Evolutionary conservation across 2,888 invertebrate species (phyloP), one percentile per base, ranked within the genome.

Genomic region (Microplitis manilae): DNA sequence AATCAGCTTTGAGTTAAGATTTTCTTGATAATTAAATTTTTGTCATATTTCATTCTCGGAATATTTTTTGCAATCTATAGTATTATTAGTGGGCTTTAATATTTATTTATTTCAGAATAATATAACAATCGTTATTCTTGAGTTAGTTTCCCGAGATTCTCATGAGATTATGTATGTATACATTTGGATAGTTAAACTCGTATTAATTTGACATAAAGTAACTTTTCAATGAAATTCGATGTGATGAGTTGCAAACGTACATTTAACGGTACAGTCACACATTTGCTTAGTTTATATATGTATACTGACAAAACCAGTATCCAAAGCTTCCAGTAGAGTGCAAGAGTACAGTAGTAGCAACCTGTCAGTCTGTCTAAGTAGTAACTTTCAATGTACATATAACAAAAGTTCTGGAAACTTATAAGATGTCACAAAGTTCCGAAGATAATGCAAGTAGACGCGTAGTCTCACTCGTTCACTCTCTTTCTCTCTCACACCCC

Each of bases 351-450:
- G 50, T 8, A 50, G 50, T 50, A 15, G 60, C 61, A 13, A 59
- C 20, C 62, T 61, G 70, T 70, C 64, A 64, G 15, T 13, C 41
- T 40, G 8, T 38, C 39, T 62, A 62, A 40, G 82, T 83, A 81
- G 81, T 69, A 79, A 81, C 78, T 81, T 81, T 76, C 74, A 78
- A 80, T 79, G 78, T 72, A 77, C 81, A 82, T 83, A 84, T 85
- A 85, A 84, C 85, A 81, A 84, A 85, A 86, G 85, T 85, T 79
- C 62, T 13, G 4, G 50, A 80, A 85, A 85, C 85, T 86, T 85
- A 83, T 85, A 86, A 86, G 86, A 85, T 82, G 84, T 85, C 84
- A 86, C 76, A 80, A 85, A 86, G 83, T 86, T 86, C 84, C 83
- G 78, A 83, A 84, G 86, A 86, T 86, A 86, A 86, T 85, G 82